Base-by-base conservation (phyloP, 2,888 invertebrate genomes). In the Tanytarsus gracilentus region DNA sequence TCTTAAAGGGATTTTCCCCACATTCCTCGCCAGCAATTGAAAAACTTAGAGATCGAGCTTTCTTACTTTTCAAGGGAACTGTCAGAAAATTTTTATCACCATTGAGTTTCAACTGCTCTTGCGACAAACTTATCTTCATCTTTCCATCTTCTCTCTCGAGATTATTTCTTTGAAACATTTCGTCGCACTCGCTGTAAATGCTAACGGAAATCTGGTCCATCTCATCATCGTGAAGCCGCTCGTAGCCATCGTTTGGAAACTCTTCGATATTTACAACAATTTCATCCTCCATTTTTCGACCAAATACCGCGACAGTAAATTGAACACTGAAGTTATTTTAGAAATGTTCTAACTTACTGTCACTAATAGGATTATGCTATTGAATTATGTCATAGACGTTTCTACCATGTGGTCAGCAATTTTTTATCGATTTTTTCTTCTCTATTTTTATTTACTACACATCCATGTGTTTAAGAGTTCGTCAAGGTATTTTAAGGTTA, bases 71-170 rank as follows among this genome's bases (percentile, higher is more conserved):
- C 6, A 30, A 8, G 4, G 61, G 56, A 40, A 51, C 39, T 23
- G 44, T 51, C 29, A 49, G 14, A 18, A 27, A 56, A 21, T 56
- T 48, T 50, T 25, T 48, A 5, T 9, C 6, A 4, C 14, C 30
- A 8, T 40, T 27, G n/a, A 49, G 26, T 21, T 51, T 33, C 26
- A 62, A 36, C 50, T 62, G 62, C 49, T 62, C 62, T 44, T 62
- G 62, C 5, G 61, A 61, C 29, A 62, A 44, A 36, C 62, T 61
- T 3, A 62, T 33, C 50, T 61, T 58, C 21, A 62, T 61, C 50
- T 18, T 30, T 9, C 18, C 50, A 50, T 50, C 33, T 4, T 29
- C 30, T 30, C 18, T 18, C n/a, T 30, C 30, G 7, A 23, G 21
- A 55, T 39, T 25, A 39, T 14, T 55, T 25, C 16, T 39, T 16